Conservation (phyloP, 2,113 vertebrate genomes). For the Rutilus rutilus region DNA sequence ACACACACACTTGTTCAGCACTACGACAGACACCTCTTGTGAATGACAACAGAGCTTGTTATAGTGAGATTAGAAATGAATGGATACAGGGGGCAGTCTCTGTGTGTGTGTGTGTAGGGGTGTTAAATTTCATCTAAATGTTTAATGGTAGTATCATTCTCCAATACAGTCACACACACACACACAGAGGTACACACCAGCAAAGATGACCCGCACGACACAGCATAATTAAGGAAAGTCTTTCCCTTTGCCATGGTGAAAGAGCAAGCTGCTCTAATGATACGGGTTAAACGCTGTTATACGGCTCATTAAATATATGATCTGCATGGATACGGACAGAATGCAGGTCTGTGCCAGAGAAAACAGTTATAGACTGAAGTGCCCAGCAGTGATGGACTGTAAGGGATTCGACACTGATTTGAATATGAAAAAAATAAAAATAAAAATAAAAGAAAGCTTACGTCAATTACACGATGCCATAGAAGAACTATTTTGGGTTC, state of each 20-base stretch:
- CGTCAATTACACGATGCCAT: too few relatives aligned
- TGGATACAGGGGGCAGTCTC: constrained; percentile 65
- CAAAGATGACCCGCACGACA: constrained; percentile 77
- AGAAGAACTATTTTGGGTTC: too few relatives aligned
- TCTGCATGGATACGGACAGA: constrained; percentile 64
- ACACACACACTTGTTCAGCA: constrained; percentile 15
- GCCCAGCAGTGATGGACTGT: constrained; percentile 65
- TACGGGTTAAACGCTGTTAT: constrained; percentile 82
- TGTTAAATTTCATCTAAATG: constrained; percentile 68
- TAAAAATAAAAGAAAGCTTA: too few relatives aligned
- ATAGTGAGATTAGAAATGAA: constrained; percentile 78
- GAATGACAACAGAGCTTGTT: constrained; percentile 84
- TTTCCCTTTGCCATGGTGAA: constrained; percentile 75
- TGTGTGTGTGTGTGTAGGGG: constrained; percentile 19
- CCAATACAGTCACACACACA: constrained; percentile 75
- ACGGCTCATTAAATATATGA: constrained; percentile 85
- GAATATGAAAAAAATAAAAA: background rate
- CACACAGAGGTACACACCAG: constrained; percentile 72
- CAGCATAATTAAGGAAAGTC: constrained; percentile 79
- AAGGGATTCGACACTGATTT: constrained; percentile 52
- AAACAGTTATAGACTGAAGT: background rate
- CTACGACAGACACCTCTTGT: constrained; percentile 51
- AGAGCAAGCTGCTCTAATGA: constrained; percentile 80
- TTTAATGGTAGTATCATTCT: constrained; percentile 82
- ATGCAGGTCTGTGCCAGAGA: background rate